phyloP scores from a whole-genome alignment of 2,113 vertebrate species.

The Diadophis punctatus region DNA sequence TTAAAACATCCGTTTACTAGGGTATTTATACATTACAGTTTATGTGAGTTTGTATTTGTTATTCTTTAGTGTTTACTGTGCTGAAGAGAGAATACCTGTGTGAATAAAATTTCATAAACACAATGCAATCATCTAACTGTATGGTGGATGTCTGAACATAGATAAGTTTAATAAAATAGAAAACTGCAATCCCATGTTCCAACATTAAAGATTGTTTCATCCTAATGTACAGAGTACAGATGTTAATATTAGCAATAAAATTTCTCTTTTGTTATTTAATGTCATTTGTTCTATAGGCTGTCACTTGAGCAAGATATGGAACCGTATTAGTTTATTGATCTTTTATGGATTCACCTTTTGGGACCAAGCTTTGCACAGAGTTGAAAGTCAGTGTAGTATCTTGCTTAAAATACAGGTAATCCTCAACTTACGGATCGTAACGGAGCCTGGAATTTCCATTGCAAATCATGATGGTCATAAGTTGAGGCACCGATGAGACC shows the following conservation, averaged over 20 bases:
- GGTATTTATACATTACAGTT: neutral
- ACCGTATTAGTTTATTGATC: neutral
- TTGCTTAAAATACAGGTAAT: neutral
- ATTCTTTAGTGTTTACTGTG: neutral
- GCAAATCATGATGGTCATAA: neutral
- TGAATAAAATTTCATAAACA: neutral
- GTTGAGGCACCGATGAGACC: neutral
- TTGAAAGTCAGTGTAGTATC: neutral
- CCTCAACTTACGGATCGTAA: neutral
- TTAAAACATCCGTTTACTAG: neutral
- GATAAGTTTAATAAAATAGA: neutral
- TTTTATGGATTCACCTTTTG: neutral
- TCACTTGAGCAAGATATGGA: neutral
- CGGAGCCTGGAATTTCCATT: neutral
- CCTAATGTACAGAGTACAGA: neutral
- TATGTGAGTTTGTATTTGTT: neutral
- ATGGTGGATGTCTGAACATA: neutral
- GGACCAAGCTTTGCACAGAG: neutral
- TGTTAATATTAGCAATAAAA: neutral
- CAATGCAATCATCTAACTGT: neutral
- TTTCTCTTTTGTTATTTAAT: neutral
- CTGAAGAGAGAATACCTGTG: neutral
- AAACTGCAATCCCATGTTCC: neutral
- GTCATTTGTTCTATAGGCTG: neutral
- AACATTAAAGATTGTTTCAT: neutral